phyloP scores from a whole-genome alignment of 2,888 invertebrate genomes.

The Crepidodera aurea region DNA sequence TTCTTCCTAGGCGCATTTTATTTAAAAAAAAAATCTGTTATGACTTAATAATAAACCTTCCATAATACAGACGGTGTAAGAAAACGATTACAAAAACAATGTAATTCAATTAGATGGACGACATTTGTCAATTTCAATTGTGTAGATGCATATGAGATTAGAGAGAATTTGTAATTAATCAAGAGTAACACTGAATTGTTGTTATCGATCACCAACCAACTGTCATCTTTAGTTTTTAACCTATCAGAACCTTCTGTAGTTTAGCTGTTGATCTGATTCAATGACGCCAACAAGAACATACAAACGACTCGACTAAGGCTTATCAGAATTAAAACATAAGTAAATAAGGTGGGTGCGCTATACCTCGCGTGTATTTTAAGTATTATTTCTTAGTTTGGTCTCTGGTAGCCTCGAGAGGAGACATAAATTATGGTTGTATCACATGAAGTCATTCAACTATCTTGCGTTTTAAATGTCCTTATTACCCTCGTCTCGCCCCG shows the following conservation, averaged over 20 bases:
- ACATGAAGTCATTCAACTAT: conserved; percentile 37
- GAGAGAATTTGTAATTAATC: conserved; percentile 13
- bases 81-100: too few relatives aligned
- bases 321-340: conserved; percentile 16
- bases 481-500: conserved; percentile 40
- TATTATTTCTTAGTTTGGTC: conserved; percentile 30
- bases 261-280: conserved; percentile 19
- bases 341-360: conserved; percentile 33
- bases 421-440: conserved; percentile 28
- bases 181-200: conserved; percentile 10
- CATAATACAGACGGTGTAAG: background rate
- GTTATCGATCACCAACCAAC: conserved; percentile 17
- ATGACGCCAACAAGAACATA: conserved; percentile 13
- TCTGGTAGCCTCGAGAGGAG: conserved; percentile 30
- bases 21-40: too few relatives aligned
- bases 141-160: conserved; percentile 6
- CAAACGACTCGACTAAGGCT: background rate
- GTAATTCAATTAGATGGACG: background rate
- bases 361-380: conserved; percentile 31
- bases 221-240: conserved; percentile 15
- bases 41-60: background rate
- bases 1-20: too few relatives aligned
- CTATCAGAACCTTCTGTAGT: conserved; percentile 10
- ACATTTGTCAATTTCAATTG: background rate
- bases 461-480: conserved; percentile 35